Conservation (phyloP, 2,797 vertebrate genomes). For the Pseudochirops cupreus region DNA sequence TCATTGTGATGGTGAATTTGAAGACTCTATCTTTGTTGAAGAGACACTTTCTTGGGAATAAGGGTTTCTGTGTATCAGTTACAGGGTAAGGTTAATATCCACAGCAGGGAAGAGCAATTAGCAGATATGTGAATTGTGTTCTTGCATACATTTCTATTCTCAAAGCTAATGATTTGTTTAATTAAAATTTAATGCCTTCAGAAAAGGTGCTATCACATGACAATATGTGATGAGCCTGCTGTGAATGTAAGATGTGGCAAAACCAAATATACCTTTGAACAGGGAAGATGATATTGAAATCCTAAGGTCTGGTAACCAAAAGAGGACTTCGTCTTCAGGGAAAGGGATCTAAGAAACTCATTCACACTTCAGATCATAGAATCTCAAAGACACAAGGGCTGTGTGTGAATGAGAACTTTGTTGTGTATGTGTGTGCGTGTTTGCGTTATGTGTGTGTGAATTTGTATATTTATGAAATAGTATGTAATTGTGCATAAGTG, state of each 20-base stretch:
- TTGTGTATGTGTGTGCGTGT: background rate
- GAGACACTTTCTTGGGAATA: background rate
- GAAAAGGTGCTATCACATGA: background rate
- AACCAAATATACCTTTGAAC: background rate
- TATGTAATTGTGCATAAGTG: background rate
- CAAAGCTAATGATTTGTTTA: slow-evolving; percentile 8
- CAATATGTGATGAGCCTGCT: background rate
- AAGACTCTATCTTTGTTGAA: background rate
- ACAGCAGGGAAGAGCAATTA: slow-evolving; percentile 1
- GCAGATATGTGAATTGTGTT: background rate
- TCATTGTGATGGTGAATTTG: background rate
- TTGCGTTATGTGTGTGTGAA: background rate
- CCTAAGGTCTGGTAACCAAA: background rate
- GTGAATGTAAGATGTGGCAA: background rate
- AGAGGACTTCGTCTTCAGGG: background rate
- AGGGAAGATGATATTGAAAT: background rate
- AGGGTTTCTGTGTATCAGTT: background rate
- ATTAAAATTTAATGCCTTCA: background rate
- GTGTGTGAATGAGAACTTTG: background rate
- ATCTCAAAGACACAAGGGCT: background rate
- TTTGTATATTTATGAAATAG: background rate
- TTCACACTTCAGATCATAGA: background rate
- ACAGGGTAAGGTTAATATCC: background rate
- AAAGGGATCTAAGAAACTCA: background rate
- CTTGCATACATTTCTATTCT: slow-evolving; percentile 2